A percentile compares a stretch with the other conserved stretches of the same genome.
Conservation (phyloP, 2,113 vertebrate genomes). For the Chloropsis hardwickii region DNA sequence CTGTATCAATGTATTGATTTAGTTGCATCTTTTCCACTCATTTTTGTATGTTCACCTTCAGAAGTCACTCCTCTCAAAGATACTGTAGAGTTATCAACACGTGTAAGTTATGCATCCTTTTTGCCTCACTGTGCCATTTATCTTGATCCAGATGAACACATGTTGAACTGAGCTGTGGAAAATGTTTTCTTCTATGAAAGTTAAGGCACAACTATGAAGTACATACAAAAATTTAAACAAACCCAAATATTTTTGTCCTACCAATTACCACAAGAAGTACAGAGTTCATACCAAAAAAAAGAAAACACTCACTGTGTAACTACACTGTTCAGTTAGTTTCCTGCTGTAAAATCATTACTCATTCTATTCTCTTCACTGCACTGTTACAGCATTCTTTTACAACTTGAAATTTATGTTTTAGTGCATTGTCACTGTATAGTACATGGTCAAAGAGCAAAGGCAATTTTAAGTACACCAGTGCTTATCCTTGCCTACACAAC, state of each 20-base stretch:
- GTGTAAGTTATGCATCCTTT: not conserved
- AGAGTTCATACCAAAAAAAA: not conserved
- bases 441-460: not conserved
- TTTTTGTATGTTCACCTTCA: not conserved
- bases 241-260: not conserved
- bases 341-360: not conserved
- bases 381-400: not conserved
- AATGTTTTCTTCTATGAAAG: not conserved
- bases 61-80: not conserved
- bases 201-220: not conserved
- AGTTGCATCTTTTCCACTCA: not conserved
- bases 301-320: not conserved
- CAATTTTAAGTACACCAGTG: not conserved
- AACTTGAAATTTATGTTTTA: not conserved
- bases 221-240: accelerated
- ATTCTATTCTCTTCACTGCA: not conserved
- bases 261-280: not conserved
- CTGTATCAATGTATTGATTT: not conserved
- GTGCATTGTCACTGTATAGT: not conserved
- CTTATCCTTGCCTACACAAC: not conserved
- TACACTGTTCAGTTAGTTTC: not conserved
- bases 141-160: not conserved
- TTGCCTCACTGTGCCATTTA: not conserved
- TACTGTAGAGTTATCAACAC: not conserved
- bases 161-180: not conserved